Percentiles rank a stretch among this genome's conserved stretches.
phyloP scores from a whole-genome alignment of 2,797 vertebrate species.

The Thaleichthys pacificus region DNA sequence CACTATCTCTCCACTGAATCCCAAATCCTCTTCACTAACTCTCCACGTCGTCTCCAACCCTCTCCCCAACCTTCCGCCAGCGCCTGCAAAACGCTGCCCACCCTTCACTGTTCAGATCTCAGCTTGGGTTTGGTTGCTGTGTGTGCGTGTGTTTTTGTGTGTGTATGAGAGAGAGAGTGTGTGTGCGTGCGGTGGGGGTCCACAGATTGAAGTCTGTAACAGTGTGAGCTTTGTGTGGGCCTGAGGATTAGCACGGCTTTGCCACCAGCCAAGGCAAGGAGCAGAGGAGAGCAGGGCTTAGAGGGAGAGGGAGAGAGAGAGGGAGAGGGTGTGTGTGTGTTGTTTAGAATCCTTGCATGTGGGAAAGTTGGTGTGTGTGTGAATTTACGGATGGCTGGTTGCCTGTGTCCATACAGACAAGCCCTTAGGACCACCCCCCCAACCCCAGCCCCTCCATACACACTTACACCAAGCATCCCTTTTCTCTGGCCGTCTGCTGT shows the following conservation, averaged over 20 bases:
- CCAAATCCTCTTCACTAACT: too few relatives aligned
- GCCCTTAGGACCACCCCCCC: constrained; percentile 54
- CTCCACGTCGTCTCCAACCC: constrained; percentile 19
- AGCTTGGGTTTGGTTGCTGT: constrained; percentile 56
- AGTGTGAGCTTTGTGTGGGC: constrained; percentile 76
- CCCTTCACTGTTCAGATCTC: constrained; percentile 52
- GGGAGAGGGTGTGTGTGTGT: constrained; percentile 10
- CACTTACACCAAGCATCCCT: constrained; percentile 24
- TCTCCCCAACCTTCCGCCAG: constrained; percentile 62
- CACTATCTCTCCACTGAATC: too few relatives aligned
- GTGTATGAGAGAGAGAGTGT: constrained; percentile 47
- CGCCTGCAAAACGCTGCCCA: constrained; percentile 68
- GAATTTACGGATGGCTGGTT: constrained; percentile 65
- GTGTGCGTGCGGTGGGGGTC: constrained; percentile 39
- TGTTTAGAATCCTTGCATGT: constrained; percentile 16
- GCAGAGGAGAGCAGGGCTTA: constrained; percentile 65
- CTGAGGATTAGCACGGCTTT: constrained; percentile 78
- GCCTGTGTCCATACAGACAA: constrained; percentile 58
- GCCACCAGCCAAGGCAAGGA: constrained; percentile 72
- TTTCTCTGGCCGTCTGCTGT: constrained; percentile 9
- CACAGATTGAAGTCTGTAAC: constrained; percentile 73
- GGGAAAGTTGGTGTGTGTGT: constrained; percentile 51
- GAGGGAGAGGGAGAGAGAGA: constrained; percentile 10
- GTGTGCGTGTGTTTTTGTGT: constrained; percentile 37
- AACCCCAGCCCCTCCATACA: constrained; percentile 32